Percentiles rank a stretch among this genome's conserved stretches.
phyloP scores from a whole-genome alignment of 2,113 vertebrate species.

The Pseudois nayaur region DNA sequence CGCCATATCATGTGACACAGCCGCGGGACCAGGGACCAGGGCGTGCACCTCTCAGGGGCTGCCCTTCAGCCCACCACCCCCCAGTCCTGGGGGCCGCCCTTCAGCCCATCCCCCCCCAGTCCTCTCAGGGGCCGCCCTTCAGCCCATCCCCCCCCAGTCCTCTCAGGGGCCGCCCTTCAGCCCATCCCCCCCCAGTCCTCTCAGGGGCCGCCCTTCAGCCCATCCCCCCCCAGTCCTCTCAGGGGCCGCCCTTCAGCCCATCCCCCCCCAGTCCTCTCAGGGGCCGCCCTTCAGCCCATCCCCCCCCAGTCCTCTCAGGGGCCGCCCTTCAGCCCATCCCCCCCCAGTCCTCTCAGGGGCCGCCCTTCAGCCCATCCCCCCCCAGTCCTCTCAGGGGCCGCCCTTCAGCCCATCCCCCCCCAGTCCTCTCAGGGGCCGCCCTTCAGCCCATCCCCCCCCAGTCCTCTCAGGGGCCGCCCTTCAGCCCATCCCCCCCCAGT shows the following conservation, averaged over 20 bases:
- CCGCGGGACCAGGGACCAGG: not conserved
- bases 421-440: not conserved
- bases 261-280: not conserved
- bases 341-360: no score
- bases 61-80: not conserved
- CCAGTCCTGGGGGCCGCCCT: not conserved
- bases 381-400: no score
- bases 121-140: not conserved
- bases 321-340: fast-evolving
- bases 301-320: not conserved
- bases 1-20: fast-evolving
- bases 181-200: no score
- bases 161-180: not conserved
- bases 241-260: not conserved
- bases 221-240: no score
- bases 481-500: no score
- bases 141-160: not conserved
- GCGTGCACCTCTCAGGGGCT: fast-evolving
- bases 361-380: no score
- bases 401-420: no score
- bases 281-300: no score
- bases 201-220: no score
- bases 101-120: not conserved
- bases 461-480: no score
- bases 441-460: not conserved